A percentile compares a stretch with the other conserved stretches of the same genome.
These are phyloP conservation scores for Lutjanus argentimaculatus DNA, from an alignment of 2,797 vertebrate genomes.

Conservation along the genomic window DNA sequence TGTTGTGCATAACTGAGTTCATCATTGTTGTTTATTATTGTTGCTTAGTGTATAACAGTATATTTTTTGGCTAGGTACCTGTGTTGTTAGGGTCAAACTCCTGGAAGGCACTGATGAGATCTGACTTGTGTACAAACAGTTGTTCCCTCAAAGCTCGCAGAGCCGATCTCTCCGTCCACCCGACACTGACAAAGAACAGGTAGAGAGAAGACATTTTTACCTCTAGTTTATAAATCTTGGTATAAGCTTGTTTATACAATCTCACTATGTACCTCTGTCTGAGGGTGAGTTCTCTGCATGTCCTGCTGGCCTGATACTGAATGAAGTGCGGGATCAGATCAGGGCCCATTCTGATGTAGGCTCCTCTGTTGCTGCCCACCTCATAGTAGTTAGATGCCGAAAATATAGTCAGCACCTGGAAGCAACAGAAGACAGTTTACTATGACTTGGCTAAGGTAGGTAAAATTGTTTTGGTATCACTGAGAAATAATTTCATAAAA, in stretches of 20 bases:
- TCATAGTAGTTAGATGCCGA: conserved; percentile 94
- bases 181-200: conserved; percentile 83
- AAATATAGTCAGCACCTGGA: conserved; percentile 87
- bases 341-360: conserved; percentile 92
- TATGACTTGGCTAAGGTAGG: no score
- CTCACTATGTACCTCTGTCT: conserved; percentile 88
- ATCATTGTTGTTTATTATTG: background rate
- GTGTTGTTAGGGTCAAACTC: conserved; percentile 84
- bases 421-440: background rate
- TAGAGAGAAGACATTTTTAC: background rate
- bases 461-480: no score
- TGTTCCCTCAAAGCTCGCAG: conserved; percentile 90
- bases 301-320: conserved; percentile 93
- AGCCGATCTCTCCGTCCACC: conserved; percentile 93
- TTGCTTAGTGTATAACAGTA: no score
- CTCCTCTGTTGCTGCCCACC: conserved; percentile 95
- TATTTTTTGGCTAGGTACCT: conserved; percentile 76
- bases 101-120: conserved; percentile 89
- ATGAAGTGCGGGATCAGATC: conserved; percentile 91
- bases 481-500: no score
- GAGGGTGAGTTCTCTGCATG: conserved; percentile 88
- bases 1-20: background rate
- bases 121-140: conserved; percentile 92
- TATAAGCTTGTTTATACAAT: background rate
- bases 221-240: background rate